These are phyloP conservation scores for Hestina assimilis DNA, from an alignment of 1,140 invertebrate species.

Conservation along the genomic window DNA sequence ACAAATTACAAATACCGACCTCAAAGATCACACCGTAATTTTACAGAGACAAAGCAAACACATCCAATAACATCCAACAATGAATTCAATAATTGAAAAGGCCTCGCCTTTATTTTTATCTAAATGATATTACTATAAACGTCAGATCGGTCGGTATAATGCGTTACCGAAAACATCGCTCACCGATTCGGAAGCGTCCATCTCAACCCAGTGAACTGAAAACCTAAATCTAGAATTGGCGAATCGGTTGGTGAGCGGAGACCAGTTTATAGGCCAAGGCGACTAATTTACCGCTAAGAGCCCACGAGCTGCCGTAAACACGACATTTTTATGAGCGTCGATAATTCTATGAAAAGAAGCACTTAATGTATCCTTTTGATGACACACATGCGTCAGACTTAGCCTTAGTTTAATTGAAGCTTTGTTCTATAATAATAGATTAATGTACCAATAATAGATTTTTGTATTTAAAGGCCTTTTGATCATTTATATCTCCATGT, in stretches of 20 bases:
- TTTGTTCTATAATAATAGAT: conserved; percentile 11
- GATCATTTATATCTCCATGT: background rate
- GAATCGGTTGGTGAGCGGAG: conserved; percentile 56
- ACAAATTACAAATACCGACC: background rate
- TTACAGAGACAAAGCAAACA: conserved; percentile 3
- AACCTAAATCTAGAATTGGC: conserved; percentile 77
- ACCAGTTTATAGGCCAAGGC: conserved; percentile 71
- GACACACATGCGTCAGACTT: conserved; percentile 13
- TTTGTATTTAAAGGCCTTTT: conserved; percentile 1
- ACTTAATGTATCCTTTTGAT: conserved; percentile 14
- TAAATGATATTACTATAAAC: conserved; percentile 8
- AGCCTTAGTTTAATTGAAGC: conserved; percentile 9
- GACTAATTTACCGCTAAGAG: conserved; percentile 64
- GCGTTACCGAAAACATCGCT: conserved; percentile 22
- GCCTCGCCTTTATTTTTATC: conserved; percentile 16
- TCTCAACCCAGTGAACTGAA: conserved; percentile 71
- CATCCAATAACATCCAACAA: background rate
- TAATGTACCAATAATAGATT: conserved; percentile 5
- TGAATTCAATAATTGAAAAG: background rate
- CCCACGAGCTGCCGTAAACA: conserved; percentile 42
- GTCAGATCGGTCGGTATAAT: conserved; percentile 16
- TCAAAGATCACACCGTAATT: background rate
- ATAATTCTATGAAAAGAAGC: conserved; percentile 37
- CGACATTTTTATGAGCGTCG: conserved; percentile 46
- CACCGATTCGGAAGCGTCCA: conserved; percentile 52